These are phyloP conservation scores for Pangasius sanitwongsei DNA, from an alignment of 2,797 vertebrate species.

Conservation along the genomic window DNA sequence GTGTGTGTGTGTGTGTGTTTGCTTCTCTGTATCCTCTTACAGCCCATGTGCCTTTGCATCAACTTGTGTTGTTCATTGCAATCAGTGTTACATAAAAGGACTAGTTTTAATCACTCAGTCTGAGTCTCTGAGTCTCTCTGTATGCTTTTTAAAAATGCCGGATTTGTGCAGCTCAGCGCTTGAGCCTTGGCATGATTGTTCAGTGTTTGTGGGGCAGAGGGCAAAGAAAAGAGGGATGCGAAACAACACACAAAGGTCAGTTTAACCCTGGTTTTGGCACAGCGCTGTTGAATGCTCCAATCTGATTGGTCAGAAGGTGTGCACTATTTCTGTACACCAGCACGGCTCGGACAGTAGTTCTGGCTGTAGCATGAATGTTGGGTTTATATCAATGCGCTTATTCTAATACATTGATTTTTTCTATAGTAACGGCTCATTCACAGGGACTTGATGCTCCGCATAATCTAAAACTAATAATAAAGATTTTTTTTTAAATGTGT, in stretches of 20 bases:
- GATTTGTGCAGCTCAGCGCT: slow-evolving; percentile 39
- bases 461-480: background rate
- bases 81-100: slow-evolving; percentile 53
- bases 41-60: slow-evolving; percentile 47
- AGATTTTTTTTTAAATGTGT: background rate
- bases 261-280: slow-evolving; percentile 11
- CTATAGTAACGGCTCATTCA: background rate
- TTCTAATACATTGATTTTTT: background rate
- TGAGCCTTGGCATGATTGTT: slow-evolving; percentile 20
- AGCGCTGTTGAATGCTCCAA: background rate
- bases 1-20: slow-evolving; percentile 20
- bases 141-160: slow-evolving; percentile 10
- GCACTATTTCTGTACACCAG: background rate
- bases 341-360: background rate
- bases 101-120: slow-evolving; percentile 42
- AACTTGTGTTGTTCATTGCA: slow-evolving; percentile 39
- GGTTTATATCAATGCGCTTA: background rate
- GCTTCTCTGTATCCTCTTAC: slow-evolving; percentile 52
- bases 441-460: background rate
- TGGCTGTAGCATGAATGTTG: background rate
- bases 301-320: background rate
- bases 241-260: slow-evolving; percentile 44
- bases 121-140: slow-evolving; percentile 17
- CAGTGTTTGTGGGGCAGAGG: slow-evolving; percentile 44
- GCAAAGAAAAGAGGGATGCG: slow-evolving; percentile 42